Percentiles rank a stretch among this genome's conserved stretches.
Evolutionary conservation across 2,888 invertebrate genomes (phyloP).

Genomic region (Metallyticus violacea): DNA sequence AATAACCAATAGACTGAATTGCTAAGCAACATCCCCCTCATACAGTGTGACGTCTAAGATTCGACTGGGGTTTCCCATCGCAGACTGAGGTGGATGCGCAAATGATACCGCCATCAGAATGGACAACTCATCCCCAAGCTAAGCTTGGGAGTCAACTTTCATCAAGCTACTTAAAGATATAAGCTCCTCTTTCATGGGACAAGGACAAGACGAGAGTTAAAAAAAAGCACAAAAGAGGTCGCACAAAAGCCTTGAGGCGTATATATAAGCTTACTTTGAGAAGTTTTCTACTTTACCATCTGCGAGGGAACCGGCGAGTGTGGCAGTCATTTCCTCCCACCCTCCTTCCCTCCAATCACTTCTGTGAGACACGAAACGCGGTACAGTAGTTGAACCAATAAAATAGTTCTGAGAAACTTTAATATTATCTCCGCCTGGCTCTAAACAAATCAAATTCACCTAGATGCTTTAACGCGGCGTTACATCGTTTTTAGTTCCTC

Average conservation of each 20-base stretch:
- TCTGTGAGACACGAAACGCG: neutral
- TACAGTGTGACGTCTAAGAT: no score
- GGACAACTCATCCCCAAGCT: neutral
- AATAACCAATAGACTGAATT: no score
- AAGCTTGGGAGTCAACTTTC: neutral
- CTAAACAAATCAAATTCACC: neutral
- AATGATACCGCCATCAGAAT: no score
- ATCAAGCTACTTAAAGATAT: neutral
- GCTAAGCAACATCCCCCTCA: no score
- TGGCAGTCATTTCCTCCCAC: no score
- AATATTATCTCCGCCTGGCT: neutral
- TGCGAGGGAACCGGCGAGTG: neutral
- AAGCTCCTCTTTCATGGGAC: neutral
- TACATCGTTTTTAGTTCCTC: neutral
- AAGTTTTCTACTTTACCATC: neutral
- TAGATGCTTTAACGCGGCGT: neutral
- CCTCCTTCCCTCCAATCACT: neutral
- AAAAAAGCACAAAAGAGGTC: neutral
- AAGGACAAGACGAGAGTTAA: neutral
- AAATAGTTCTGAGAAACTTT: neutral
- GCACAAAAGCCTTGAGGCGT: neutral
- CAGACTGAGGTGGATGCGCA: no score
- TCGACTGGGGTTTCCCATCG: no score
- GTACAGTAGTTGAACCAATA: neutral
- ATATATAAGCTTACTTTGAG: neutral